Base-by-base conservation (phyloP, 2,888 invertebrate genomes). In the Ptilodon capucinus region DNA sequence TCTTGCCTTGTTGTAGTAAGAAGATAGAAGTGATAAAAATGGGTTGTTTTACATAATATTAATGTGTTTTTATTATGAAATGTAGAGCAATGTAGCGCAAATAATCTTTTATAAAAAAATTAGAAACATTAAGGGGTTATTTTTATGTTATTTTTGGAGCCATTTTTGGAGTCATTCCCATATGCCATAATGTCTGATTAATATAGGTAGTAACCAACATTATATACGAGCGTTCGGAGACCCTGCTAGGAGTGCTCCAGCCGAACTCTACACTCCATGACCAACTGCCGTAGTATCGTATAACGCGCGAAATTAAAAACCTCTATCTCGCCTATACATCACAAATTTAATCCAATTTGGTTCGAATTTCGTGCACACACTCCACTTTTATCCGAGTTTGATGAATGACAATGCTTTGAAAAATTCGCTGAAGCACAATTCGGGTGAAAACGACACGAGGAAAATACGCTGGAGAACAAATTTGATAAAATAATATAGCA, bases 141-240 rank as follows among this genome's bases (percentile, higher is more conserved):
- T n/a, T n/a, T n/a, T n/a, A n/a, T n/a, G n/a, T n/a, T n/a, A n/a
- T n/a, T n/a, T n/a, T n/a, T n/a, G n/a, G n/a, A n/a, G n/a, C n/a
- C n/a, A n/a, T n/a, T n/a, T n/a, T n/a, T n/a, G n/a, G n/a, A n/a
- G n/a, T n/a, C n/a, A n/a, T n/a, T n/a, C n/a, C n/a, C n/a, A n/a
- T n/a, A n/a, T n/a, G n/a, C n/a, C n/a, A n/a, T n/a, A n/a, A n/a
- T n/a, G n/a, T n/a, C n/a, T n/a, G n/a, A n/a, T n/a, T n/a, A n/a
- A n/a, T n/a, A n/a, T n/a, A n/a, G n/a, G n/a, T n/a, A n/a, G n/a
- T n/a, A n/a, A n/a, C n/a, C n/a, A n/a, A n/a, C n/a, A 87, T 89
- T 86, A 88, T 79, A 83, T 81, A 86, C 72, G 80, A 81, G 69
- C 54, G 54, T 60, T 55, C 48, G 48, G 61, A 62, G 68, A 58